phyloP scores from a whole-genome alignment of 2,113 vertebrate species.

The Nothoprocta pentlandii region DNA sequence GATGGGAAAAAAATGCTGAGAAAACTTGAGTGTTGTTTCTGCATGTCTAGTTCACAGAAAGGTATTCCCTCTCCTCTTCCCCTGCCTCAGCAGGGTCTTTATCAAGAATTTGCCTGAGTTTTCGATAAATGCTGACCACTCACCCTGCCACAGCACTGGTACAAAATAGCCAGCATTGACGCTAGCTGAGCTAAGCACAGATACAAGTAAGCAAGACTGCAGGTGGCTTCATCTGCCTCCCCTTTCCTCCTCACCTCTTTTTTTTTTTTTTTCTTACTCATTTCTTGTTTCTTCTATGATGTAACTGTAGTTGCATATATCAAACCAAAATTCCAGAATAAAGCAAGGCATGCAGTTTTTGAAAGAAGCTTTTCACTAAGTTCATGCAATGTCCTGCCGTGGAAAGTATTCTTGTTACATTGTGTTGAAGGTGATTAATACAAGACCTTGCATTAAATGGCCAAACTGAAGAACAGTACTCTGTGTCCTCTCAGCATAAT shows the following conservation, averaged over 20 bases:
- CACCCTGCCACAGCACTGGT: accelerated
- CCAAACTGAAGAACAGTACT: background rate
- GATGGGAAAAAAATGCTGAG: background rate
- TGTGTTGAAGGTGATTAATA: slow-evolving; percentile 16
- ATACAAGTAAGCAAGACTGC: background rate
- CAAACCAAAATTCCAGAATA: background rate
- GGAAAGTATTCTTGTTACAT: background rate
- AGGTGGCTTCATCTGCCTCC: background rate
- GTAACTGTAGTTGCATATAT: background rate
- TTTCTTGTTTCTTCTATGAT: background rate
- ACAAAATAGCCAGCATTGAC: accelerated
- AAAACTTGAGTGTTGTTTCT: background rate
- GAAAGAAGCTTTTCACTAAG: background rate
- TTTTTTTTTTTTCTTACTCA: background rate
- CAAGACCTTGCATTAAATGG: background rate
- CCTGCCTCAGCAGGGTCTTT: background rate
- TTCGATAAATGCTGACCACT: background rate
- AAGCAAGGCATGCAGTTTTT: background rate
- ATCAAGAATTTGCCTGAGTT: background rate
- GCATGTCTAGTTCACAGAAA: background rate
- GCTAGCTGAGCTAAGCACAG: background rate
- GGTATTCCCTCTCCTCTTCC: background rate
- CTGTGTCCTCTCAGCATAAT: slow-evolving; percentile 4
- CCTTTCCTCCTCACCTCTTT: background rate
- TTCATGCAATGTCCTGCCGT: background rate